A percentile compares a stretch with the other conserved stretches of the same genome.
These are phyloP conservation scores for Marronus borbonicus DNA, from an alignment of 2,888 invertebrate genomes.

Conservation along the genomic window DNA sequence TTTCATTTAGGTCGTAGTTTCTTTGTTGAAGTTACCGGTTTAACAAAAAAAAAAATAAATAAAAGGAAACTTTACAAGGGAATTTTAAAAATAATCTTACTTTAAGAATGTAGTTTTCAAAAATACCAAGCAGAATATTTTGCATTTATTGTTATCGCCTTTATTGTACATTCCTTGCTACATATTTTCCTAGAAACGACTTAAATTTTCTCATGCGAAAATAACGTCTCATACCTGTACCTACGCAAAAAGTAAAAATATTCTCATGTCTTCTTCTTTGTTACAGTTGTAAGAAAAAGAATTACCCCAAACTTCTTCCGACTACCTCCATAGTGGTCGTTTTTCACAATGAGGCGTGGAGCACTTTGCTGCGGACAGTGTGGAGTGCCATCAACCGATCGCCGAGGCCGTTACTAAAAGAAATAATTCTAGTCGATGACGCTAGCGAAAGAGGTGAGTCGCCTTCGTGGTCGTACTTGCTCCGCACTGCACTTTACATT, in stretches of 20 bases:
- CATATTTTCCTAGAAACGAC: no score
- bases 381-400: conserved; percentile 98
- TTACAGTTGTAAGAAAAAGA: conserved; percentile 84
- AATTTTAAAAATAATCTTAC: no score
- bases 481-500: background rate
- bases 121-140: no score
- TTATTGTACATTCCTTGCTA: no score
- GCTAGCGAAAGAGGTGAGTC: conserved; percentile 90
- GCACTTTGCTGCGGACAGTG: conserved; percentile 94
- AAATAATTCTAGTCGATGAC: conserved; percentile 98
- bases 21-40: no score
- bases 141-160: no score
- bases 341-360: conserved; percentile 99
- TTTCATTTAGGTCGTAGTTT: no score
- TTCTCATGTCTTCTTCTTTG: no score
- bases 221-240: background rate
- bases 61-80: no score
- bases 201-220: no score
- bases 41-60: no score
- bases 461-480: background rate
- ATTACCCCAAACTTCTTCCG: conserved; percentile 85
- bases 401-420: conserved; percentile 88
- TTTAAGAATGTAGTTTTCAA: no score
- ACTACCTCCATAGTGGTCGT: conserved; percentile 98
- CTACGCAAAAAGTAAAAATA: background rate